Evolutionary conservation across 1,140 invertebrate genomes (phyloP).

Genomic region (Halyomorpha halys): DNA sequence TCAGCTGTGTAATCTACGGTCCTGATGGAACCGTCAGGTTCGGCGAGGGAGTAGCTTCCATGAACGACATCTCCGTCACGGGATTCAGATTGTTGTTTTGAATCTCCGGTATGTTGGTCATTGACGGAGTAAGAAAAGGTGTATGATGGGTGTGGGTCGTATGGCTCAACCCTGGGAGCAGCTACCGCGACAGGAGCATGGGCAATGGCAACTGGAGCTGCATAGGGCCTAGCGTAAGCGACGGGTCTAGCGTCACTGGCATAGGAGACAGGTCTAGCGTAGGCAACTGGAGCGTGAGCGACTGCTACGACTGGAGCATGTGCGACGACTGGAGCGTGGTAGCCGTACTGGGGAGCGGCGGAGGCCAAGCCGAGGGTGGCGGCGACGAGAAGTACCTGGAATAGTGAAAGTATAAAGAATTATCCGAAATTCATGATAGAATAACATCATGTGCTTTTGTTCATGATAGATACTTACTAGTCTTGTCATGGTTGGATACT

Average conservation of each 20-base stretch:
- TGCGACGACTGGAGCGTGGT: too few species aligned
- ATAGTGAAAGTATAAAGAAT: too few species aligned
- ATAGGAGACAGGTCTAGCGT: constrained; percentile 20
- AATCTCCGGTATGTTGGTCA: constrained; percentile 15
- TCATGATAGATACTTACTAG: too few species aligned
- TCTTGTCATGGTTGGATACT: too few species aligned
- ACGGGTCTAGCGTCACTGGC: not conserved
- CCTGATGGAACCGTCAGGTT: constrained; percentile 34
- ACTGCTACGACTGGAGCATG: too few species aligned
- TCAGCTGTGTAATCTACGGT: constrained; percentile 33
- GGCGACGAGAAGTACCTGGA: too few species aligned
- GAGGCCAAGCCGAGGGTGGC: too few species aligned
- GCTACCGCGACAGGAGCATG: not conserved
- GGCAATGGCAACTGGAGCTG: not conserved
- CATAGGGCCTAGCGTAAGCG: constrained; percentile 18
- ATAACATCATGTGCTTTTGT: too few species aligned
- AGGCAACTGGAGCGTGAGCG: too few species aligned
- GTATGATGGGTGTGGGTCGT: constrained; percentile 24
- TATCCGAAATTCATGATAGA: too few species aligned
- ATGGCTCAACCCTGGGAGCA: not conserved
- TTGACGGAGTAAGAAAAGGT: constrained; percentile 26
- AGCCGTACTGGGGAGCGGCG: too few species aligned
- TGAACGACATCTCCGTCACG: constrained; percentile 54
- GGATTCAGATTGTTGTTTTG: constrained; percentile 45
- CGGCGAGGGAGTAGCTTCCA: constrained; percentile 51